Base-by-base conservation (phyloP, 1,140 invertebrate species). In the Sycophila sp. region DNA sequence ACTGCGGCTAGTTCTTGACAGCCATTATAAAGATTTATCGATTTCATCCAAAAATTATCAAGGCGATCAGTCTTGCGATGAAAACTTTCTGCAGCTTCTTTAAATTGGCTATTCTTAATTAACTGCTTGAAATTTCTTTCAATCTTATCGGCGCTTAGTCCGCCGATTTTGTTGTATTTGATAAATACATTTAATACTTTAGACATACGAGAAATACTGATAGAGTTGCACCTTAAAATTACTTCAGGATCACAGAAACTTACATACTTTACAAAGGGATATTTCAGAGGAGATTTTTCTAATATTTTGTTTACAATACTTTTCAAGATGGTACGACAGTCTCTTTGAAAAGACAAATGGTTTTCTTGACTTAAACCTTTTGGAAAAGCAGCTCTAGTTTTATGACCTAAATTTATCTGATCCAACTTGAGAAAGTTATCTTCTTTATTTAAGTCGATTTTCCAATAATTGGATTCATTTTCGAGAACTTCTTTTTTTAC, bases 261-360 rank as follows among this genome's bases (percentile, higher is more conserved):
- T 26, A 51, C 4, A n/a, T 51, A 6, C 15, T 22, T 22, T 3
- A 51, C 47, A 24, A 22, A 51, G 24, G 47, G 47, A 51, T 24
- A 51, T n/a, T 51, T 24, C 4, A 51, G 47, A 51, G 42, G 42
- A 45, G 42, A 45, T n/a, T 45, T 45, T 45, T 45, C 42, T n/a
- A 45, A 45, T n/a, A 45, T 45, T 45, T 45, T 45, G 6, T 45
- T n/a, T 4, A 45, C 17, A 19, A 45, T 45, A 8, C 42, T 45
- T 4, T 5, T 6, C n/a, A 19, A 45, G n/a, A 45, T 45, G 5
- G 17, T 45, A n/a, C 6, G 17, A 45, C 42, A 45, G 6, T 45
- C 42, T 45, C 17, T 45, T 45, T 45, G n/a, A 45, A 45, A 45
- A 8, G 6, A 8, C n/a, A 4, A 6, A 45, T 45, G n/a, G 17